Evolutionary conservation across 2,888 invertebrate species (phyloP), one percentile per base, ranked within the genome.

Genomic region (Agrochola circellaris): DNA sequence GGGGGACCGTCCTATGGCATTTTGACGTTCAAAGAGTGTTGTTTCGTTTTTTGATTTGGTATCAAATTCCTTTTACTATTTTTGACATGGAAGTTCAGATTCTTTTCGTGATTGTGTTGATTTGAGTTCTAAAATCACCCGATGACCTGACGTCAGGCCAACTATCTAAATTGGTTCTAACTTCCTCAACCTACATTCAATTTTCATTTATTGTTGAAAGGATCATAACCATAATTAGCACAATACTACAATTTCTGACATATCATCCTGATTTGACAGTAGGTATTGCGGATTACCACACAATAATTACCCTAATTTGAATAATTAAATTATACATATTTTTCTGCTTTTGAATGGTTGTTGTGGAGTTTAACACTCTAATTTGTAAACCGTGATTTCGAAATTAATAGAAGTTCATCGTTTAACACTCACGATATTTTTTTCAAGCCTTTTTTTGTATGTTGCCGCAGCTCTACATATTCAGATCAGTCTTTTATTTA

Each of bases 141-240:
- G 54, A 73, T 54, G n/a, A 56, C 45, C 15, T 64, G 81, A 75
- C 77, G 81, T 64, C 62, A 48, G 20, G n/a, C 45, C 74, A 54
- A 6, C 48, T 15, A 48, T 81, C 17, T 58, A 81, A 81, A 75
- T 79, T 67, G 82, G 48, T 51, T 51, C 34, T 51, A 82, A 82
- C 48, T 58, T 58, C n/a, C 38, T 42, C 34, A 26, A 42, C 56
- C 64, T 81, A 42, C 30, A 78, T 68, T 79, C 5, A 82, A 82
- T 64, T 45, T 67, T 67, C n/a, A 42, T 65, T n/a, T 54, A 48
- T 56, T 64, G 48, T 34, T 68, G 34, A 42, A 56, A 15, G 26
- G 15, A 15, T 56, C 17, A 38, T 54, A 42, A 9, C 0, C 0
- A 9, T 38, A 45, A 67, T 79, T 82, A 81, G 48, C 75, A 76